Evolutionary conservation across 2,888 invertebrate genomes (phyloP), one percentile per base, ranked within the genome.

Genomic region (Tiliacea citrago): DNA sequence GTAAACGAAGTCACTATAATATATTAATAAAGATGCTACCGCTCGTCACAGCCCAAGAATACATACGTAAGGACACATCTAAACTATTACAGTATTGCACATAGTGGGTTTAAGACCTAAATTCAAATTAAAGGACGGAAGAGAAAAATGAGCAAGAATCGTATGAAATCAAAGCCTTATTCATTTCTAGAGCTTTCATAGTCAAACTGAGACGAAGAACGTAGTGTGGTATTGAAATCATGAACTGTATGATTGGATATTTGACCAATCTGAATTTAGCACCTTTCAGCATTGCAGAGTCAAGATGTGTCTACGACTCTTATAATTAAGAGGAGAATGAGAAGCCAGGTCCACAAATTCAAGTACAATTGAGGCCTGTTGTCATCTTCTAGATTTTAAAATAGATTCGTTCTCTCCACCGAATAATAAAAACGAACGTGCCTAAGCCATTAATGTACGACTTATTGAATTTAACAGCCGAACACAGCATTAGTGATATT

Each of bases 121-220:
- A 82, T 84, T 82, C 77, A 92, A 94, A 92, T 87, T 87, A 90
- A 93, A 91, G 95, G 95, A 95, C 95, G 95, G 95, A 93, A 91
- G 77, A 82, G 82, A 93, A 88, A 94, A 93, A 92, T 95, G 95
- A 95, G 95, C 95, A 93, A 94, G 82, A 92, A 90, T 86, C 68
- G n/a, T 71, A 57, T 86, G 53, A 83, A 85, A 79, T 75, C 45
- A 83, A 67, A 68, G 49, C 16, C 45, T 75, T 63, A 49, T 62
- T 58, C 21, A 39, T 73, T 68, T 72, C 58, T 65, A 57, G 51
- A 55, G n/a, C 71, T 68, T 70, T 77, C 39, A 16, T 65, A 55
- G 61, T 63, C 29, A 39, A 72, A 73, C 13, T 67, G n/a, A 60
- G 45, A 68, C 10, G 2, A 39, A 29, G 35, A 55, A 60, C 9